A percentile compares a stretch with the other conserved stretches of the same genome.
Conservation (phyloP, 2,888 invertebrate genomes). For the Rhaphigaster nebulosa region DNA sequence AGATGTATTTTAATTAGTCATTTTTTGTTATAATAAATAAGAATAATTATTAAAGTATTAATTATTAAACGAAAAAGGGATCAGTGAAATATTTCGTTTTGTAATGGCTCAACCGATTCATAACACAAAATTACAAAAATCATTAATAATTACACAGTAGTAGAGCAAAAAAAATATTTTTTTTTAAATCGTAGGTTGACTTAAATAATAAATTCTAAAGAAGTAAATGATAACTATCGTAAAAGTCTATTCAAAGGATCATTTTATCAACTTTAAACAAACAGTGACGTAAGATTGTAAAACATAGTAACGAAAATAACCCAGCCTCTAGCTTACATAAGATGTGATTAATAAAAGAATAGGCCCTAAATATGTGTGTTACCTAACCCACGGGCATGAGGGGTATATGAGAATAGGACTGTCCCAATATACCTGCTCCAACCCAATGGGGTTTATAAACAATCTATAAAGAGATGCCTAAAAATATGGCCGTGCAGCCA, state of each 20-base stretch:
- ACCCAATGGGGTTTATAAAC: constrained; percentile 7
- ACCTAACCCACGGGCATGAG: not conserved
- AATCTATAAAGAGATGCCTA: not conserved
- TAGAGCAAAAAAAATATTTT: too few species aligned
- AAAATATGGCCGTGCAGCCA: not conserved
- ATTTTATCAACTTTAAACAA: not conserved
- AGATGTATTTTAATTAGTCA: too few species aligned
- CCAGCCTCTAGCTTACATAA: not conserved
- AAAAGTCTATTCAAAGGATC: not conserved
- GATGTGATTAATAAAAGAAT: not conserved
- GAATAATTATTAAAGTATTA: too few species aligned
- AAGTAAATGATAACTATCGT: not conserved
- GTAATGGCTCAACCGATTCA: too few species aligned
- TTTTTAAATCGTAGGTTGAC: not conserved
- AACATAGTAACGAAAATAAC: not conserved
- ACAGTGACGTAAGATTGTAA: not conserved
- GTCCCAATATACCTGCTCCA: constrained; percentile 6
- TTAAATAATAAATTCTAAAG: not conserved
- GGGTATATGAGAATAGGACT: constrained; percentile 5
- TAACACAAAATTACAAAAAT: not conserved
- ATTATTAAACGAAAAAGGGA: too few species aligned
- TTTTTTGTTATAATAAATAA: too few species aligned
- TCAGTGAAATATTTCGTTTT: too few species aligned
- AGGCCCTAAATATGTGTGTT: not conserved
- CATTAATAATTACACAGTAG: not conserved